A percentile compares a stretch with the other conserved stretches of the same genome.
These are phyloP conservation scores for Struthio camelus DNA, from an alignment of 2,113 vertebrate species.

Conservation along the genomic window DNA sequence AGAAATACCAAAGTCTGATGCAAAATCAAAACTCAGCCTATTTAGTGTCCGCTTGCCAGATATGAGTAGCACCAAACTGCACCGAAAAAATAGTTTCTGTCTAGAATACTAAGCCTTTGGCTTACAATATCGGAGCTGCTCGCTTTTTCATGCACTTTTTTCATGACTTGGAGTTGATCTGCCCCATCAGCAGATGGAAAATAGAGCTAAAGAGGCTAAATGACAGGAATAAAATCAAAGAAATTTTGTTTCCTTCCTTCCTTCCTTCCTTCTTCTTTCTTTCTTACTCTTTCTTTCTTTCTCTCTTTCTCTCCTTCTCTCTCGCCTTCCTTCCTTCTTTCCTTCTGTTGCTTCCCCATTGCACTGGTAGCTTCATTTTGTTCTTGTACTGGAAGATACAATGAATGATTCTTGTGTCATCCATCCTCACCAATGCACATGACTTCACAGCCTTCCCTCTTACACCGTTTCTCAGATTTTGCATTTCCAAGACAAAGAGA, in stretches of 20 bases:
- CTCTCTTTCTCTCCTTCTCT: too few relatives aligned
- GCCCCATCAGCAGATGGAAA: background rate
- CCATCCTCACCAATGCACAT: too few relatives aligned
- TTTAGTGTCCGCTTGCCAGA: background rate
- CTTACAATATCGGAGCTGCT: rapidly evolving
- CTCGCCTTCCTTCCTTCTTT: too few relatives aligned
- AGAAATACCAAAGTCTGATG: background rate
- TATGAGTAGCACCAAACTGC: background rate
- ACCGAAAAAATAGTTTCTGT: background rate
- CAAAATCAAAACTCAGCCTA: background rate
- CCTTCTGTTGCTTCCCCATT: too few relatives aligned
- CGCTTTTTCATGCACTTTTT: background rate
- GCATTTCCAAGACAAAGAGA: too few relatives aligned
- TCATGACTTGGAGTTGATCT: background rate
- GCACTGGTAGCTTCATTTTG: too few relatives aligned
- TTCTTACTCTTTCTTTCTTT: too few relatives aligned
- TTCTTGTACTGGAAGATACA: too few relatives aligned
- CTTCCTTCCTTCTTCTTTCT: too few relatives aligned
- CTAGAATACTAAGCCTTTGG: background rate
- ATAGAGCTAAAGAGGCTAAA: background rate
- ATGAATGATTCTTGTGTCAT: too few relatives aligned
- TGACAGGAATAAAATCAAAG: background rate
- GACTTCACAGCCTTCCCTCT: too few relatives aligned
- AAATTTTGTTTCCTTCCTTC: background rate
- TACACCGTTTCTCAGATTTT: too few relatives aligned